Evolutionary conservation across 2,113 vertebrate genomes (phyloP), one percentile per base, ranked within the genome.

Genomic region (Ammospiza nelsoni): DNA sequence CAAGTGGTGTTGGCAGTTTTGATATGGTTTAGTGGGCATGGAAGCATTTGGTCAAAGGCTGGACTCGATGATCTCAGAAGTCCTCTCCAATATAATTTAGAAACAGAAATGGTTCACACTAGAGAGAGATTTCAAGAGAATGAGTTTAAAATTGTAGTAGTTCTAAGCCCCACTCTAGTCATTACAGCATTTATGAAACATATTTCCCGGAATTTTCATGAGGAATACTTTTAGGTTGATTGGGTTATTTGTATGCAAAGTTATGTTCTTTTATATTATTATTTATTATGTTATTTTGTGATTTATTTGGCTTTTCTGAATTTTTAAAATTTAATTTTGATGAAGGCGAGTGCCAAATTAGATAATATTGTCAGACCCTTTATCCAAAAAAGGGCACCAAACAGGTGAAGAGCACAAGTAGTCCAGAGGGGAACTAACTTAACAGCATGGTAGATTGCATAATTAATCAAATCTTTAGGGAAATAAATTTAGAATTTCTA

Each of bases 1-100:
- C 17, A 41, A 48, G 48, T 27, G 35, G n/a, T 54, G 3, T 5
- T 15, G 62, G 21, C 11, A 41, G 6, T 31, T 49, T 62, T 0
- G 0, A 11, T 41, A 23, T 15, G 29, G 21, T 83, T 69, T 55
- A 55, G 27, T 22, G 11, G 9, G 6, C 21, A 55, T 49, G 35
- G 25, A 15, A 20, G 9, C 48, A 49, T 55, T 75, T 43, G n/a
- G n/a, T 55, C 20, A 19, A 75, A 75, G n/a, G 29, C 11, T 29
- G 17, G 41, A 76, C 39, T 83, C 54, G 24, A 35, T 54, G n/a
- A 41, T 35, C 24, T 52, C 8, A 2, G 20, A 54, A 29, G 3
- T 20, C 7, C 17, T 83, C 27, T 69, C 12, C 41, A 69, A 11
- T 1, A 61, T 8, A 3, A 35, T 66, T 63, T 41, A 75, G 85